These are phyloP conservation scores for Circaetus gallicus DNA, from an alignment of 2,113 vertebrate species.

Conservation along the genomic window DNA sequence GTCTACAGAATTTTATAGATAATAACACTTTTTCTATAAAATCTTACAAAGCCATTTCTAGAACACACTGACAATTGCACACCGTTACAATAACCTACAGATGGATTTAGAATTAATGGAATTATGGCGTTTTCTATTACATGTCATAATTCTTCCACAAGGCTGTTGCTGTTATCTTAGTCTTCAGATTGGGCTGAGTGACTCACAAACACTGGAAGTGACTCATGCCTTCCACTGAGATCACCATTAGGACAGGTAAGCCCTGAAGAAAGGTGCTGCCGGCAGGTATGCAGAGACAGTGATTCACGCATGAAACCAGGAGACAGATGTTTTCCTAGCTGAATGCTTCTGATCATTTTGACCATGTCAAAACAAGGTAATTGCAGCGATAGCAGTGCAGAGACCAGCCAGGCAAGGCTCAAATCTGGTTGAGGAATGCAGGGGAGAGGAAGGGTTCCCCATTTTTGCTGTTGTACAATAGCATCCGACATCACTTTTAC, in stretches of 20 bases:
- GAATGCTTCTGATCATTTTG: accelerated
- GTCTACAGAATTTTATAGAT: background rate
- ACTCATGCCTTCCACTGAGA: constrained; percentile 42
- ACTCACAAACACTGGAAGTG: background rate
- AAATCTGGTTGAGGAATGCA: background rate
- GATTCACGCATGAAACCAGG: background rate
- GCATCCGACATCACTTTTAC: background rate
- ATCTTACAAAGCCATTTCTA: background rate
- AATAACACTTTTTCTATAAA: background rate
- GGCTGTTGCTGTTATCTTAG: background rate
- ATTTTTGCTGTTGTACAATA: background rate
- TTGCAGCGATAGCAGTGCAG: accelerated
- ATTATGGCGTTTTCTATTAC: background rate
- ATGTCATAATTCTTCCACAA: background rate
- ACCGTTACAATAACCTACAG: background rate
- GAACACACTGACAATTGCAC: background rate
- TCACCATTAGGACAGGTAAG: constrained; percentile 5
- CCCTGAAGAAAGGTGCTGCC: background rate
- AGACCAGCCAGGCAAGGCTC: background rate
- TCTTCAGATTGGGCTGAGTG: background rate
- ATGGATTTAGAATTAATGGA: background rate
- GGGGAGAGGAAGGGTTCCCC: background rate
- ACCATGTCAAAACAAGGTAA: background rate
- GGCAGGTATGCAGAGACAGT: background rate
- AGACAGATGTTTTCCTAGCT: background rate